Percentiles rank a stretch among this genome's conserved stretches.
Evolutionary conservation across 2,888 invertebrate species (phyloP).

Genomic region (Drosophila monieri): DNA sequence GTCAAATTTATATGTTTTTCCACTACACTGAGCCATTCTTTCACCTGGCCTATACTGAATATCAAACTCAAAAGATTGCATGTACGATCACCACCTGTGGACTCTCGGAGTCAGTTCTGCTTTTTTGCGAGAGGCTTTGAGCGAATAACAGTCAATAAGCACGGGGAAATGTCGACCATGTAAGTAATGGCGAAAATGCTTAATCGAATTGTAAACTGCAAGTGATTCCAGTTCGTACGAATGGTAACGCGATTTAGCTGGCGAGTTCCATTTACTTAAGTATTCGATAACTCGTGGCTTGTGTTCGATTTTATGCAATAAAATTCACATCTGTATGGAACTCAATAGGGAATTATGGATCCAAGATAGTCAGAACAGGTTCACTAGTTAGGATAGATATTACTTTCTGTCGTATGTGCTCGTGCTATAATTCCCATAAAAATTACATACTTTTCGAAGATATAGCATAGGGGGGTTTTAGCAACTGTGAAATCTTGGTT

Average conservation of each 20-base stretch:
- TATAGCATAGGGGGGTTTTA: not conserved
- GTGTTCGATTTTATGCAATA: not conserved
- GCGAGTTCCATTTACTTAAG: not conserved
- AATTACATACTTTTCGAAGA: no score
- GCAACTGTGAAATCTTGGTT: not conserved
- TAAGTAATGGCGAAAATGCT: no score
- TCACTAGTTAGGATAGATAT: no score
- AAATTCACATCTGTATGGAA: not conserved
- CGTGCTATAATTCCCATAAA: no score
- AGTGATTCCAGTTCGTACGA: no score
- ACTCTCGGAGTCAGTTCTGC: constrained; percentile 18
- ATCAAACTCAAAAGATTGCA: constrained; percentile 33
- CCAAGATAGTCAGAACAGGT: no score
- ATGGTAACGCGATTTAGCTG: not conserved
- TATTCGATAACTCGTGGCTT: not conserved
- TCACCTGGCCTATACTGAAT: constrained; percentile 35
- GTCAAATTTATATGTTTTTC: constrained; percentile 7
- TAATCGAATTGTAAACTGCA: no score
- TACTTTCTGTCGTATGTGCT: no score
- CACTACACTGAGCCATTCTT: constrained; percentile 7
- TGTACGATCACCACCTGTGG: no score
- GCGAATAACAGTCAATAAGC: not conserved
- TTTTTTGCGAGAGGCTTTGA: constrained; percentile 10
- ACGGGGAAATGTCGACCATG: no score
- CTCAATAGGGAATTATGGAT: no score